Base-by-base conservation (phyloP, 1,140 invertebrate species). In the Papilio glaucus region DNA sequence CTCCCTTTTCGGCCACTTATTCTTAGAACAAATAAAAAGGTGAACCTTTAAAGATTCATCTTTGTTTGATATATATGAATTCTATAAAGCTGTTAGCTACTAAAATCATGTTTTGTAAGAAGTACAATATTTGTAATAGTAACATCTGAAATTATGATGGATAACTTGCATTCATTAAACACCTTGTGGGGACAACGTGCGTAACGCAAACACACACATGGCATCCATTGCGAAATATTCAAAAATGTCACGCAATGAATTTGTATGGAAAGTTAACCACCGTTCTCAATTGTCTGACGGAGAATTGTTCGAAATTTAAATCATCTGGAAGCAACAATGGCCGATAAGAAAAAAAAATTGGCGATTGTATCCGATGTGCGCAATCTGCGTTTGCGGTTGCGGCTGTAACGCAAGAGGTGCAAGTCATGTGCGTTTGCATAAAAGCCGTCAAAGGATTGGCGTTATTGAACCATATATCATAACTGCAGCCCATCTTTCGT, bases 361-460 rank as follows among this genome's bases (percentile, higher is more conserved):
- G 12, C 65, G 39, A 68, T 45, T 68, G 65, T 68, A 45, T 68
- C 39, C 65, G 21, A 68, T 68, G 21, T 80, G 77, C 73, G 80
- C 83, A 87, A 86, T 90, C 82, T 84, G 77, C 73, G 78, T 70
- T 78, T 89, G 87, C 71, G 88, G 88, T 90, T 78, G 61, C 73
- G 72, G 63, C 70, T 53, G 83, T 78, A 83, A 84, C 80, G 63
- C 79, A 76, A 79, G 72, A 73, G 75, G 75, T 75, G 83, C 84
- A 78, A 84, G 85, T 85, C 85, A 90, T 87, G 78, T 76, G 74
- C 76, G 71, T 74, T 86, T 83, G 84, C 82, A 84, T 78, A 83
- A 81, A 82, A 74, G n/a, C 72, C 65, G 62, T 76, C 65, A 82
- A 87, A 86, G 84, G 83, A 80, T 85, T 87, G 62, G 78, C 70